These are phyloP conservation scores for Cyprinus carpio DNA, from an alignment of 2,113 vertebrate species.

Conservation along the genomic window DNA sequence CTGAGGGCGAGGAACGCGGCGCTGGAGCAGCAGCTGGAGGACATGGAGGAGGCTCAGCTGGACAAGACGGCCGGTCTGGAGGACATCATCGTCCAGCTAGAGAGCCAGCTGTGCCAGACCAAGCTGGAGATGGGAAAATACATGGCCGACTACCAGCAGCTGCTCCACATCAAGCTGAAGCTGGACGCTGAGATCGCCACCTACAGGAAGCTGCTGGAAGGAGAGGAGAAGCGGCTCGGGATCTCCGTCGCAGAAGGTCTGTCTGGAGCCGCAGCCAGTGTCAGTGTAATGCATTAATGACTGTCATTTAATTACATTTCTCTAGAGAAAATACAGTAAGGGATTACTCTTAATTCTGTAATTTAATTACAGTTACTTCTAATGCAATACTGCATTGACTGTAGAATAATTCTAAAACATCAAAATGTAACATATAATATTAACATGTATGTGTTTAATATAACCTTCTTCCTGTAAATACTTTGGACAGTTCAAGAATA, in stretches of 20 bases:
- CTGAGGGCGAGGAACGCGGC: constrained; percentile 69
- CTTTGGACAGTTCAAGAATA: no score
- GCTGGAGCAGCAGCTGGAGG: constrained; percentile 78
- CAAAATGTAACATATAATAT: no score
- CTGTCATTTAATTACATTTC: no score
- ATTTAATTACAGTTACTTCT: no score
- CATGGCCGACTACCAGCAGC: constrained; percentile 70
- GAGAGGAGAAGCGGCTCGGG: constrained; percentile 77
- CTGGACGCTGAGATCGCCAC: constrained; percentile 80
- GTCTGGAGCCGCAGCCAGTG: not conserved
- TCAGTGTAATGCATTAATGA: no score
- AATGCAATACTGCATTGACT: no score
- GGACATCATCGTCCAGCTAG: constrained; percentile 72
- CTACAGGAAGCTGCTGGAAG: constrained; percentile 81
- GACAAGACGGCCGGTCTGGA: constrained; percentile 69
- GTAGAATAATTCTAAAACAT: no score
- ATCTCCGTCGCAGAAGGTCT: constrained; percentile 58
- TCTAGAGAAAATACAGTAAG: no score
- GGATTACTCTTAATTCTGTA: no score
- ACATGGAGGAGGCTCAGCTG: constrained; percentile 76
- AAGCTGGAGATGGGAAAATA: constrained; percentile 74
- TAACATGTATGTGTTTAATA: no score
- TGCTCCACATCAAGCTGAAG: constrained; percentile 80
- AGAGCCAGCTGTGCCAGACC: constrained; percentile 78
- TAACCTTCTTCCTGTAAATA: no score